Base-by-base conservation (phyloP, 2,113 vertebrate genomes). In the Circaetus cinerascens region DNA sequence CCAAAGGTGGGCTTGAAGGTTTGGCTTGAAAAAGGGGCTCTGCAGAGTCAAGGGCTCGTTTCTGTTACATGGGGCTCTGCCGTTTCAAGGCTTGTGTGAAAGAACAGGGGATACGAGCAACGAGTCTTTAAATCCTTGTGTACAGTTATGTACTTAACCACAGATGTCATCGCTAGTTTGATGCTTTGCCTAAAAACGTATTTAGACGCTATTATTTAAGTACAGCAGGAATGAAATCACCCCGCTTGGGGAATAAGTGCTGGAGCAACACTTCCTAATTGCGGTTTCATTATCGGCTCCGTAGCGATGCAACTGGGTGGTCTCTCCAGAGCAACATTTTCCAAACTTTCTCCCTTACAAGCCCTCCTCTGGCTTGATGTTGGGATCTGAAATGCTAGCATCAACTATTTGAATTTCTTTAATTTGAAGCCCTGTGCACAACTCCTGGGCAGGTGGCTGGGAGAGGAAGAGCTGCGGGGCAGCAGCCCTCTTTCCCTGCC, bases 181-280 rank as follows among this genome's bases (percentile, higher is more conserved):
- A 96, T 83, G 91, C 67, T 95, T 87, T 95, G 96, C 84, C 84
- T 95, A 79, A 95, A 94, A 89, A 57, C 5, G 9, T 94, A 62
- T 95, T 94, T 95, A 87, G 66, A 50, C 36, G 17, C 40, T 67
- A 32, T 84, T 91, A 91, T 84, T 92, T 88, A 90, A 95, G 78
- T 94, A n/a, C 67, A 76, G 32, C 79, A 68, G 73, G 56, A 95
- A 94, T 94, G 86, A 94, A 97, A 95, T 94, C 95, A 95, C 74
- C 22, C 29, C 0, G 0, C 84, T 68, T 48, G 45, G 94, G 97
- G 91, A 97, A 50, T 97, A 91, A 89, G 36, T 19, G 57, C 71
- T 82, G 93, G 86, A 96, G 88, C 80, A 94, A 38, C 3, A 14
- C 30, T 85, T 62, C 17, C 32, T 76, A 90, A 85, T 75, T 29